Percentiles rank a stretch among this genome's conserved stretches.
Evolutionary conservation across 2,113 vertebrate genomes (phyloP).

Genomic region (Cochlearius cochlearius): DNA sequence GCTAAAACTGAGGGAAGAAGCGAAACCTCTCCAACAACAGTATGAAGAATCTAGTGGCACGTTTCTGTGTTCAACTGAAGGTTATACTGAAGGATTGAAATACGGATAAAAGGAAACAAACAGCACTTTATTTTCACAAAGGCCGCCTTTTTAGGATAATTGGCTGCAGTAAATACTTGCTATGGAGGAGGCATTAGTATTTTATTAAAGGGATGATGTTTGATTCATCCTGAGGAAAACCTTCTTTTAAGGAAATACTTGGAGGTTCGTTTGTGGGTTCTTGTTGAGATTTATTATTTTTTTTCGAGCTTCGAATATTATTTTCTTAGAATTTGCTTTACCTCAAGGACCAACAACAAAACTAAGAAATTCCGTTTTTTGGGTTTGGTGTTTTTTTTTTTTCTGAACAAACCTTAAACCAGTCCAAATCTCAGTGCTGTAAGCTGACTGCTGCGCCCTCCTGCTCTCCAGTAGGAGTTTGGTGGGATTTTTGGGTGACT

Average conservation of each 20-base stretch:
- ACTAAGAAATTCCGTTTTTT: not conserved
- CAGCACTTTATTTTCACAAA: conserved; percentile 68
- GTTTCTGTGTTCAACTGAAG: not conserved
- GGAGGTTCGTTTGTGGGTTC: not conserved
- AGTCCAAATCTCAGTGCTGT: not conserved
- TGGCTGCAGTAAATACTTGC: conserved; percentile 26
- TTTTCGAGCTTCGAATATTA: not conserved
- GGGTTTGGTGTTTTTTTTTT: not conserved
- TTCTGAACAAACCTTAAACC: not conserved
- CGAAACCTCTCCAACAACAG: not conserved
- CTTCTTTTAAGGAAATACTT: not conserved
- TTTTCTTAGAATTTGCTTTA: not conserved
- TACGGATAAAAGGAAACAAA: conserved; percentile 16
- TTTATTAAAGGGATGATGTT: not conserved
- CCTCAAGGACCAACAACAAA: not conserved
- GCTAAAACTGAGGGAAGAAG: not conserved
- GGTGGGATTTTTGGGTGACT: not conserved
- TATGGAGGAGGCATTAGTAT: not conserved
- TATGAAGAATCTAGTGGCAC: not conserved
- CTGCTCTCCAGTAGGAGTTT: not conserved
- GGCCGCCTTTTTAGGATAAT: not conserved
- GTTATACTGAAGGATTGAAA: not conserved
- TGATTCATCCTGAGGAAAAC: not conserved
- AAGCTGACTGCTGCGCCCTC: not conserved
- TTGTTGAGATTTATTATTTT: not conserved